A percentile compares a stretch with the other conserved stretches of the same genome.
phyloP scores from a whole-genome alignment of 2,888 invertebrate species.

The Euspilapteryx auroguttella region DNA sequence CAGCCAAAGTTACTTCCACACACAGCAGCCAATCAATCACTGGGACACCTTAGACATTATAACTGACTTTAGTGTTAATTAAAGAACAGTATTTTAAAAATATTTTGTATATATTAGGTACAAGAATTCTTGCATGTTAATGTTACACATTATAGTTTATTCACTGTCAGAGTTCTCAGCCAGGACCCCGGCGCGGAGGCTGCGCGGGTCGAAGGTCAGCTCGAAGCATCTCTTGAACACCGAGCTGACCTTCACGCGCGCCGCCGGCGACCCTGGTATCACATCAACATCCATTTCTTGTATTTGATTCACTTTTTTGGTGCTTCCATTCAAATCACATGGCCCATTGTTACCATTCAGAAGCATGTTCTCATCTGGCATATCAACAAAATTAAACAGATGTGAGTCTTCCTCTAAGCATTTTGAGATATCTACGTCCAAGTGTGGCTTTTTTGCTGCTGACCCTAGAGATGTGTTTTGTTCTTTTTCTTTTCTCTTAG shows the following conservation, averaged over 20 bases:
- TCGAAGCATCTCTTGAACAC: constrained; percentile 77
- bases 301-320: constrained; percentile 5
- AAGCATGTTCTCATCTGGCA: constrained; percentile 23
- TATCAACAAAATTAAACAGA: constrained; percentile 46
- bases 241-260: constrained; percentile 59
- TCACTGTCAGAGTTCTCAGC: constrained; percentile 76
- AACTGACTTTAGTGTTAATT: too few species aligned
- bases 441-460: constrained; percentile 34
- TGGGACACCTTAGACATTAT: too few species aligned
- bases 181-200: constrained; percentile 60
- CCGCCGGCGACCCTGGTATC: constrained; percentile 64
- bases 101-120: too few species aligned
- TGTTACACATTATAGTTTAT: too few species aligned
- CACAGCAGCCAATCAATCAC: too few species aligned
- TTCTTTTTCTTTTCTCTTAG: constrained; percentile 29
- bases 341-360: constrained; percentile 10
- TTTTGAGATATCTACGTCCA: constrained; percentile 33
- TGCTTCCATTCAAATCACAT: constrained; percentile 4
- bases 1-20: too few species aligned
- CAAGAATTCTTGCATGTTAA: too few species aligned
- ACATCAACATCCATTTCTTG: constrained; percentile 37
- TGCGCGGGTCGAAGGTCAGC: constrained; percentile 67
- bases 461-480: constrained; percentile 16
- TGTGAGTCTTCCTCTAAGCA: constrained; percentile 50
- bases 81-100: too few species aligned